Evolutionary conservation across 1,140 invertebrate species (phyloP), one percentile per base, ranked within the genome.

Genomic region (Scylla paramamosain): DNA sequence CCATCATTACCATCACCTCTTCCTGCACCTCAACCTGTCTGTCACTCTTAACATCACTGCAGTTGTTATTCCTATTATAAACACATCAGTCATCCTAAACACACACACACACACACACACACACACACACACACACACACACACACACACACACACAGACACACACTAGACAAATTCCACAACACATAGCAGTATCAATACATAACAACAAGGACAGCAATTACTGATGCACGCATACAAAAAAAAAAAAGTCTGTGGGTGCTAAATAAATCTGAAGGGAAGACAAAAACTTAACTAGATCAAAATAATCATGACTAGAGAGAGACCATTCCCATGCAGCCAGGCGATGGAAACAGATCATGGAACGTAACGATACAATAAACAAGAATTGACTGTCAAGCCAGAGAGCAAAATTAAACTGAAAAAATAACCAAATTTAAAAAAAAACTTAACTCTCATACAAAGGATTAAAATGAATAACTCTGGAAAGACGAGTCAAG

Each of bases 121-220:
- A 87, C 86, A 87, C 59, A 91, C 46, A 29, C 29, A 67, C 46
- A 91, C n/a, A 52, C 46, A 59, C n/a, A 91, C n/a, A 59, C n/a
- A 91, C 46, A 91, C 45, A 91, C 46, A 91, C 45, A 90, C 25
- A 90, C 39, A 90, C 25, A 90, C 88, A 90, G 4, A 28, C 8
- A 52, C 87, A 89, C 87, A 45, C 59, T 4, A 10, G 20, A 77
- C 20, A 77, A 77, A 77, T 20, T 77, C 10, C 16, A 77, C 20
- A 77, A 77, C 67, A 77, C 52, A n/a, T n/a, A n/a, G 25, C n/a
- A 77, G 8, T 20, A 77, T 77, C 25, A 77, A n/a, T 7, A 59
- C 52, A 59, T 59, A 12, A 59, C 52, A 59, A 59, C 52, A 59
- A 59, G 10, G 25, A 77, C 67, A 77, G n/a, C 67, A 59, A 4